phyloP scores from a whole-genome alignment of 1,140 invertebrate genomes.

The Cyclina sinensis region DNA sequence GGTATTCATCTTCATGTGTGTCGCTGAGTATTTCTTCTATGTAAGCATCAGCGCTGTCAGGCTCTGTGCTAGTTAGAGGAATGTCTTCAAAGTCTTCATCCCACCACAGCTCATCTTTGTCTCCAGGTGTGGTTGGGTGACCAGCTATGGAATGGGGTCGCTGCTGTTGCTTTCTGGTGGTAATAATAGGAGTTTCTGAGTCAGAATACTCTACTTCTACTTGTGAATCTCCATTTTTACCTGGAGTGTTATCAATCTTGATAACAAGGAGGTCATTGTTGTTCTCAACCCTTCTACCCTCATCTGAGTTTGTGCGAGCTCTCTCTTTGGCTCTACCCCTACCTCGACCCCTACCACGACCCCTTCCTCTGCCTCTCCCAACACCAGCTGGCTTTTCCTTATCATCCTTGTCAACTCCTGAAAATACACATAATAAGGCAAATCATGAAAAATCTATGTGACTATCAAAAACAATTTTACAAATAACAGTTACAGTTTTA shows the following conservation, averaged over 20 bases:
- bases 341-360: constrained; percentile 66
- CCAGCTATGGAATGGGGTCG: constrained; percentile 61
- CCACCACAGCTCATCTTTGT: constrained; percentile 68
- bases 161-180: constrained; percentile 47
- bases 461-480: too few species aligned
- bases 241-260: constrained; percentile 70
- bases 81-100: constrained; percentile 69
- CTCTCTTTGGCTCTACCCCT: constrained; percentile 55
- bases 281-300: constrained; percentile 63
- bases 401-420: constrained; percentile 62
- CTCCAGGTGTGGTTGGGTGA: constrained; percentile 51
- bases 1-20: constrained; percentile 56
- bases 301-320: constrained; percentile 58
- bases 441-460: too few species aligned
- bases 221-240: constrained; percentile 53
- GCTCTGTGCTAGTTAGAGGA: constrained; percentile 64
- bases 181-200: constrained; percentile 61
- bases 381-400: constrained; percentile 58
- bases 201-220: constrained; percentile 74
- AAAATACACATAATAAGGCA: not conserved
- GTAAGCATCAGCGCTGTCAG: constrained; percentile 58
- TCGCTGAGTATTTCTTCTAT: constrained; percentile 64
- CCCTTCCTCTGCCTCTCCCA: constrained; percentile 67
- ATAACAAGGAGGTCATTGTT: constrained; percentile 69
- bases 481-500: too few species aligned